Base-by-base conservation (phyloP, 2,888 invertebrate genomes). In the Subacronicta megacephala region DNA sequence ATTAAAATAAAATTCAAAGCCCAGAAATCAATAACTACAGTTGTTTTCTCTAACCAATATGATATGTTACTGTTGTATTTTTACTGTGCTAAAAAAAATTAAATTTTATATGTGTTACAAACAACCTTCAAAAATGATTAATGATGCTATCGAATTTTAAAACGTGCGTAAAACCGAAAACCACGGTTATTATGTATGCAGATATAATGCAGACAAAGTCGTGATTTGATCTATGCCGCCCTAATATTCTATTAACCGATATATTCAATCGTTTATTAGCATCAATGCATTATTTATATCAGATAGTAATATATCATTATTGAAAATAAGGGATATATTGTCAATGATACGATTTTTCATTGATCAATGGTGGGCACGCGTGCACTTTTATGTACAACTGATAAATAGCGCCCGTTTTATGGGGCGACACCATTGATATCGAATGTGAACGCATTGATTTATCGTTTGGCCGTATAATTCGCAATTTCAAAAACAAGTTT, bases 181-280 rank as follows among this genome's bases (percentile, higher is more conserved):
- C 82, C 83, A 70, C 83, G 69, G 54, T 72, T 41, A 77, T 85
- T 83, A 83, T 81, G 74, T 84, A 90, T 90, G 88, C 87, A 89
- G 84, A 88, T 88, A 78, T 73, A 85, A 88, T 84, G 73, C 76
- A 77, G 75, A 81, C 78, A 68, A 62, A 70, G 80, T 81, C 80
- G 74, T 72, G 75, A 78, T 80, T 81, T 87, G 85, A 89, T 87
- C 75, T 84, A 92, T 84, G 75, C 75, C 77, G 80, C 77, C 90
- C 89, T 90, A 87, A 90, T 91, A 87, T 90, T 90, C 85, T 86
- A 87, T 87, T 87, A 89, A 87, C 79, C 83, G 80, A 85, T 85
- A 85, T 85, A 87, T 84, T 83, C 72, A 58, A 52, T 49, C 62
- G 44, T 65, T 62, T 76, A 78, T 73, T 76, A 72, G 60, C 59